Evolutionary conservation across 64 coral and sea anemone genomes (phyloP).

Genomic region (Exaiptasia diaphana): DNA sequence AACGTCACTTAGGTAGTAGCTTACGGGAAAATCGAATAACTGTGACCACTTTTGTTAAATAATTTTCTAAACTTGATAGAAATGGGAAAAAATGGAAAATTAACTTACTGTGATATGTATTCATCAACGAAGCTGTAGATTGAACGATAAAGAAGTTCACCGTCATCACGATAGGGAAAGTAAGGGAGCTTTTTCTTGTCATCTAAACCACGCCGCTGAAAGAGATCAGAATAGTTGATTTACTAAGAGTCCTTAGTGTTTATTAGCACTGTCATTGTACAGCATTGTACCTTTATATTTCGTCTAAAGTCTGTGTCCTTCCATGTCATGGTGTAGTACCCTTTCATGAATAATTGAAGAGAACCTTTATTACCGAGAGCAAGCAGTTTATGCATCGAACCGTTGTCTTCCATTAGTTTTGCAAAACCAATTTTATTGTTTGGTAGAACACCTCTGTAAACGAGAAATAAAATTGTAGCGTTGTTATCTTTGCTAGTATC

Average conservation of each 20-base stretch:
- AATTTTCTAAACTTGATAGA: not conserved
- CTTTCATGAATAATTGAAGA: conserved; percentile 43
- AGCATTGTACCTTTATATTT: conserved; percentile 82
- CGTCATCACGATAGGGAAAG: conserved; percentile 77
- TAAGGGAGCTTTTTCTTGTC: conserved; percentile 59
- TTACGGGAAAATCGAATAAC: conserved; percentile 3
- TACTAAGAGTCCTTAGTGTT: too few relatives aligned
- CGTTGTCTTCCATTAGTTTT: conserved; percentile 62
- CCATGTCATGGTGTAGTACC: conserved; percentile 56
- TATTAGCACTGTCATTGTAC: too few relatives aligned
- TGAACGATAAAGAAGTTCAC: conserved; percentile 58
- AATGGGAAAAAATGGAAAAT: not conserved
- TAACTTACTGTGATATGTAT: conserved; percentile 56
- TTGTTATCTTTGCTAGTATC: too few relatives aligned
- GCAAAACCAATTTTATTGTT: conserved; percentile 87
- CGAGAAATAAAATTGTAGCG: not conserved
- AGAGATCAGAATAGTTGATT: too few relatives aligned
- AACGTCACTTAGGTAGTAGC: conserved; percentile 32
- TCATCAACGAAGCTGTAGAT: conserved; percentile 46
- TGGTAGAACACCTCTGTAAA: conserved; percentile 61
- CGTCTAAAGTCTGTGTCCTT: conserved; percentile 64
- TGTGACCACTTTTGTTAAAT: not conserved
- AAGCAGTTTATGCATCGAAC: conserved; percentile 83
- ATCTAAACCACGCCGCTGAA: conserved; percentile 55
- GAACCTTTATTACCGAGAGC: conserved; percentile 72